Base-by-base conservation (phyloP, 2,113 vertebrate genomes). In the Petrocephalus microphthalmus region DNA sequence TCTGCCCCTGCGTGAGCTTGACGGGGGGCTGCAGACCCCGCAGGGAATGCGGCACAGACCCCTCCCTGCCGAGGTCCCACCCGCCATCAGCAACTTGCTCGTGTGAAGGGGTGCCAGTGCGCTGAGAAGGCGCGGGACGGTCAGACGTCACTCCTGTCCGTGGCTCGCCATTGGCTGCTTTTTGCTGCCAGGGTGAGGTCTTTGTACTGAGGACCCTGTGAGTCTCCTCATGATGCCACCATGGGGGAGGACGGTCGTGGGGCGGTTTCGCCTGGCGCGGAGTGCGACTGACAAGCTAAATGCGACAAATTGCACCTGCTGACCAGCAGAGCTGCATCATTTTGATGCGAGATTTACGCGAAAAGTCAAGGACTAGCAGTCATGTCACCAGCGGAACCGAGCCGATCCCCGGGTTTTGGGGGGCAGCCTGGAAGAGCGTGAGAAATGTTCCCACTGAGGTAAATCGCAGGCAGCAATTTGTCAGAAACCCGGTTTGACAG, bases 321-420 rank as follows among this genome's bases (percentile, higher is more conserved):
- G 86, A 78, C 84, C 85, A 83, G 67, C n/a, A 20, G 84, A 37
- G 85, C 51, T 47, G 74, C n/a, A 7, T 56, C 86, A 42, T 49
- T 37, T n/a, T 19, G 42, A 29, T 0, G 56, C 42, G 33, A 87
- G 85, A 89, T 84, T 60, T 87, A 83, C 71, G 19, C 85, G 25
- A 87, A 33, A 37, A 87, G 85, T n/a, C 42, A 87, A 87, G 86
- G 86, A 89, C 87, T 89, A 71, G 85, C 42, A 71, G 52, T 45
- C 37, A 67, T 22, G 71, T 87, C 87, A 85, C 51, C 57, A 87
- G 52, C n/a, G 51, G 54, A 56, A 37, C 33, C 45, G 78, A 71
- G 42, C 53, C 86, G 37, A 71, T 82, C 85, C 85, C 87, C 87
- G 53, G 88, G 54, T 82, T 60, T 49, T 87, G 85, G 74, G 49